phyloP scores from a whole-genome alignment of 2,797 vertebrate species.

The Peromyscus aztecus region DNA sequence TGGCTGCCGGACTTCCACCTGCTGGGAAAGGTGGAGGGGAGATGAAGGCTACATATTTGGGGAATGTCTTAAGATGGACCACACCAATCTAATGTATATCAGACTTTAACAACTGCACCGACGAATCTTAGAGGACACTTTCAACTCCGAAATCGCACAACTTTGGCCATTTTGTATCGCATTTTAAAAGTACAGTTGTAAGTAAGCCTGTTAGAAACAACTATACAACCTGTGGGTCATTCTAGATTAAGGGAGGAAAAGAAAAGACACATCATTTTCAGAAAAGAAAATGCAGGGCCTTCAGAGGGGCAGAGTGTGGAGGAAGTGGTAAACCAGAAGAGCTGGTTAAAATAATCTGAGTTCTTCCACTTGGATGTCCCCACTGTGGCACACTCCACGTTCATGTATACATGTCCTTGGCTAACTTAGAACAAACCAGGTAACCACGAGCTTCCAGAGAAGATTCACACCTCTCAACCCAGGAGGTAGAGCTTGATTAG shows the following conservation, averaged over 20 bases:
- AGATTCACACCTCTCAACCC: neutral
- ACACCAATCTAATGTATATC: neutral
- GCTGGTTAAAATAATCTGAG: neutral
- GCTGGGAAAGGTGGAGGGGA: fast-evolving
- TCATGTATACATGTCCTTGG: neutral
- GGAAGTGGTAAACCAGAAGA: neutral
- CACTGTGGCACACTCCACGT: neutral
- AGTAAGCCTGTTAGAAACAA: conserved; percentile 49
- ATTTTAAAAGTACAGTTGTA: neutral
- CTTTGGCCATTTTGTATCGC: neutral
- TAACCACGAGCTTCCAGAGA: neutral
- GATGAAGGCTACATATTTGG: neutral
- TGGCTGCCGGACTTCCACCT: neutral
- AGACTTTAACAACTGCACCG: neutral
- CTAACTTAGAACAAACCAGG: neutral
- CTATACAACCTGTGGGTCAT: neutral
- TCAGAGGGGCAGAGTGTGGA: neutral
- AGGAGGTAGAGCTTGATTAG: neutral
- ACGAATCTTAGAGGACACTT: neutral
- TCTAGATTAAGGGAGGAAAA: neutral
- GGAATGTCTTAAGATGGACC: neutral
- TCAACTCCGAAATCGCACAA: neutral
- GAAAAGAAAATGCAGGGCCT: neutral
- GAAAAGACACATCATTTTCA: neutral
- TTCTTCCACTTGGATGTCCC: neutral